Evolutionary conservation across 2,888 invertebrate genomes (phyloP).

Genomic region (Ariolimax columbianus): DNA sequence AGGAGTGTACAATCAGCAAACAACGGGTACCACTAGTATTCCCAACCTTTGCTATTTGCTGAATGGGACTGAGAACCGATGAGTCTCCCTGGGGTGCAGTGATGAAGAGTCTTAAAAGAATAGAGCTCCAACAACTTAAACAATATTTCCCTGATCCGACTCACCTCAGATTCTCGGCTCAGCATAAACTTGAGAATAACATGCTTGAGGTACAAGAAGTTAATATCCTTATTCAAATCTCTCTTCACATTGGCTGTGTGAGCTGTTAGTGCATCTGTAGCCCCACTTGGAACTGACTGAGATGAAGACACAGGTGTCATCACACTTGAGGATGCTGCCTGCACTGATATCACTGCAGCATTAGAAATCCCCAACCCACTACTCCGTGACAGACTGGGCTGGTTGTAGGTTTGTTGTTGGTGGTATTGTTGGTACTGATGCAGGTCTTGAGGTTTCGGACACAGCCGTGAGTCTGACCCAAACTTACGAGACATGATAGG

Average conservation of each 20-base stretch:
- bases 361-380: background rate
- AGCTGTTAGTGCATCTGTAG: constrained; percentile 46
- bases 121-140: background rate
- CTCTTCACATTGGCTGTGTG: constrained; percentile 43
- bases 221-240: constrained; percentile 83
- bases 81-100: no score
- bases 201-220: constrained; percentile 92
- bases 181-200: constrained; percentile 94
- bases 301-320: constrained; percentile 12
- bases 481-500: constrained; percentile 27
- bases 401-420: constrained; percentile 7
- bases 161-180: constrained; percentile 87
- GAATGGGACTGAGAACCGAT: no score
- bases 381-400: background rate
- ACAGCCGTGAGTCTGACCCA: constrained; percentile 19
- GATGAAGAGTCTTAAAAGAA: no score
- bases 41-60: no score
- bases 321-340: background rate
- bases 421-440: constrained; percentile 20
- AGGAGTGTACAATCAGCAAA: no score
- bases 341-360: background rate
- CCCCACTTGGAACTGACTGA: constrained; percentile 39
- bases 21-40: no score
- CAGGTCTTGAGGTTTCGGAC: background rate
- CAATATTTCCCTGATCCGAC: constrained; percentile 38